These are phyloP conservation scores for Torymus aiolomorphi DNA, from an alignment of 2,888 invertebrate species.

Conservation along the genomic window DNA sequence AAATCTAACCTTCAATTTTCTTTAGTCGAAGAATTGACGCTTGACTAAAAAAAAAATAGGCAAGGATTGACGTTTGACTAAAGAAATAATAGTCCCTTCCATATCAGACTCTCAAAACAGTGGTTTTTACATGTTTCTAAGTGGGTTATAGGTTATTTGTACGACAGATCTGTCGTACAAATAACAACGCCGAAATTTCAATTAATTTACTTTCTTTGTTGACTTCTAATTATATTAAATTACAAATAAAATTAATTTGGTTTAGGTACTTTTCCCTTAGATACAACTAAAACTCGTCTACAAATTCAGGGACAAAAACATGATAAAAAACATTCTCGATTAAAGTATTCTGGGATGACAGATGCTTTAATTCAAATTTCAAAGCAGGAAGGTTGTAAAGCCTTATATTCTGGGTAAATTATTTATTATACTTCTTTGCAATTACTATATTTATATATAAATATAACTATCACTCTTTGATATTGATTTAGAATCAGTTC, in stretches of 20 bases:
- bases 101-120: too few species aligned
- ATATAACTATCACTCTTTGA: constrained; percentile 22
- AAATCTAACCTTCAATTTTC: too few species aligned
- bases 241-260: constrained; percentile 9
- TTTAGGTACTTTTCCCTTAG: constrained; percentile 96
- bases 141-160: too few species aligned
- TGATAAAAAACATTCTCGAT: constrained; percentile 83
- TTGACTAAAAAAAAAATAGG: too few species aligned
- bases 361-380: constrained; percentile 93
- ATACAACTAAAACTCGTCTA: constrained; percentile 94
- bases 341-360: constrained; percentile 92
- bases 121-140: too few species aligned
- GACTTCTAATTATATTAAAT: constrained; percentile 16
- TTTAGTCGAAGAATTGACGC: too few species aligned
- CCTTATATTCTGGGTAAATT: constrained; percentile 89
- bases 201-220: constrained; percentile 46
- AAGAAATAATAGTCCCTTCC: too few species aligned
- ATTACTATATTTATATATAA: constrained; percentile 12
- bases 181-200: too few species aligned
- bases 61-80: too few species aligned
- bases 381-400: constrained; percentile 89
- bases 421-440: neutral
- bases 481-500: constrained; percentile 86
- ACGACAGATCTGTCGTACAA: too few species aligned
- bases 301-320: constrained; percentile 95